These are phyloP conservation scores for Mimas tiliae DNA, from an alignment of 2,888 invertebrate species.

Conservation along the genomic window DNA sequence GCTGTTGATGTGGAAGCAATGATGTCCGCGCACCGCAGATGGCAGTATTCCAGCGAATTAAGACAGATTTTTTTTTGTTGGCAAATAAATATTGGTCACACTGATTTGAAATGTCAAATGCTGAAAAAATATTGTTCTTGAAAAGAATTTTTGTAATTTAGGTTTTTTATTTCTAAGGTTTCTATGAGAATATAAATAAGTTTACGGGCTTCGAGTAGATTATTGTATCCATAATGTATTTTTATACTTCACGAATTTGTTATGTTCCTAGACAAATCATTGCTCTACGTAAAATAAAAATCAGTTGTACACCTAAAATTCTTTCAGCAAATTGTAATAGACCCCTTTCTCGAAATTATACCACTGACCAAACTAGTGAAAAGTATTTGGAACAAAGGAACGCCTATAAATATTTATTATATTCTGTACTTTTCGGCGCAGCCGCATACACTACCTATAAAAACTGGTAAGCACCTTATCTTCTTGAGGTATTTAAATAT, in stretches of 20 bases:
- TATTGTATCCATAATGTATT: conserved; percentile 49
- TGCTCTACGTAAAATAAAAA: conserved; percentile 49
- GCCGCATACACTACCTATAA: conserved; percentile 65
- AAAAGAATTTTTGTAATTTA: neutral
- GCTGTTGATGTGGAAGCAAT: too few species aligned
- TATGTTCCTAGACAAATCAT: conserved; percentile 54
- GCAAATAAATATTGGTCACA: too few species aligned
- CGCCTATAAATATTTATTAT: conserved; percentile 59
- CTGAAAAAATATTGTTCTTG: too few species aligned
- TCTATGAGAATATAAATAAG: too few species aligned
- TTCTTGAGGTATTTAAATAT: too few species aligned
- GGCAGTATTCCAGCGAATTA: too few species aligned
- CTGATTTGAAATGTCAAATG: too few species aligned
- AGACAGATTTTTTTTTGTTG: too few species aligned
- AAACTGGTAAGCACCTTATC: conserved; percentile 58
- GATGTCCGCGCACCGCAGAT: too few species aligned
- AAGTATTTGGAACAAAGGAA: conserved; percentile 35
- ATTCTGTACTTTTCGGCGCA: conserved; percentile 64
- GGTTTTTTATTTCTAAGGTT: neutral
- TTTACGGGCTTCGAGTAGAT: neutral
- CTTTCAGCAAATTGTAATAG: conserved; percentile 42
- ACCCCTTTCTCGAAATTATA: conserved; percentile 46
- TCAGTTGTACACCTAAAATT: conserved; percentile 45
- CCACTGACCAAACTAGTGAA: conserved; percentile 40
- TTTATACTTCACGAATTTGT: conserved; percentile 51